These are phyloP conservation scores for Pangasius larnaudii DNA, from an alignment of 2,797 vertebrate species.

Conservation along the genomic window DNA sequence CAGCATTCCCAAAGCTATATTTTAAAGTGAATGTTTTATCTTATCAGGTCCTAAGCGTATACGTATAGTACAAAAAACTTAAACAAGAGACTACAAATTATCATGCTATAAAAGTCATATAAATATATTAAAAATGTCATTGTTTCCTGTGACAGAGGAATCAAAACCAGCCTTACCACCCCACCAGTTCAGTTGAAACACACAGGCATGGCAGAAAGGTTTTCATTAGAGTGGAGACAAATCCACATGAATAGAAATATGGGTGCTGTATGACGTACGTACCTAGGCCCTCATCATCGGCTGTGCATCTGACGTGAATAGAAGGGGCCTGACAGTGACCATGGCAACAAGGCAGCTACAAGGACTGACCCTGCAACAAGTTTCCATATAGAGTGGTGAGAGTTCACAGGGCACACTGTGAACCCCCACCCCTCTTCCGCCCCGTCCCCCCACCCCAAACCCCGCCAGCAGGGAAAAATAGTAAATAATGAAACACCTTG, in stretches of 20 bases:
- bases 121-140: slow-evolving; percentile 21
- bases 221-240: slow-evolving; percentile 55
- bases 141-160: slow-evolving; percentile 45
- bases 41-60: neutral
- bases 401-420: slow-evolving; percentile 93
- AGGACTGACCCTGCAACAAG: slow-evolving; percentile 95
- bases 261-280: slow-evolving; percentile 88
- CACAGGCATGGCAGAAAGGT: slow-evolving; percentile 42
- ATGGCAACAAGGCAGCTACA: slow-evolving; percentile 93
- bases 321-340: slow-evolving; percentile 91
- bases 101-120: neutral
- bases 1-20: neutral
- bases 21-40: neutral
- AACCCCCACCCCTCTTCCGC: slow-evolving; percentile 87
- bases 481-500: slow-evolving; percentile 15
- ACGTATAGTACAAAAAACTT: neutral
- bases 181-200: slow-evolving; percentile 49
- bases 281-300: slow-evolving; percentile 88
- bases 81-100: neutral
- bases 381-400: slow-evolving; percentile 95
- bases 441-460: neutral
- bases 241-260: slow-evolving; percentile 62
- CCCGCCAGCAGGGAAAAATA: slow-evolving; percentile 28
- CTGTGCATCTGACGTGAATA: slow-evolving; percentile 86
- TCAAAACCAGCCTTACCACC: slow-evolving; percentile 39